These are phyloP conservation scores for Sphaeramia orbicularis DNA, from an alignment of 2,797 vertebrate species.

Conservation along the genomic window DNA sequence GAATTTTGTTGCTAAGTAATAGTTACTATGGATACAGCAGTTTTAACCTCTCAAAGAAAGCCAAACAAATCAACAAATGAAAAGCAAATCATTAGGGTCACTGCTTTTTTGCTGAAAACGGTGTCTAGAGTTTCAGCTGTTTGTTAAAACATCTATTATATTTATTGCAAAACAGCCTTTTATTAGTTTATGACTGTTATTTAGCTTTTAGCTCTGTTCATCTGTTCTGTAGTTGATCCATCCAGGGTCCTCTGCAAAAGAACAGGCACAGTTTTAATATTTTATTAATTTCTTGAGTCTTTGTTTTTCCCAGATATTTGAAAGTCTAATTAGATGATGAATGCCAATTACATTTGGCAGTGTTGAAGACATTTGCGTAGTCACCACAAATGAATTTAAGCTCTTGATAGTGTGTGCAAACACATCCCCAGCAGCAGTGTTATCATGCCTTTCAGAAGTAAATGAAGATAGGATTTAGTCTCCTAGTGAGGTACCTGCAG, in stretches of 20 bases:
- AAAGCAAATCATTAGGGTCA: slow-evolving; percentile 52
- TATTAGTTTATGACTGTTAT: slow-evolving; percentile 9
- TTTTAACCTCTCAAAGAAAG: slow-evolving; percentile 66
- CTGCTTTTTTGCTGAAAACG: slow-evolving; percentile 40
- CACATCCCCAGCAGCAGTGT: slow-evolving; percentile 23
- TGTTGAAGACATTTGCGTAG: slow-evolving; percentile 19
- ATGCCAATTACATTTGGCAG: neutral
- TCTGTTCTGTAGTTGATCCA: slow-evolving; percentile 1
- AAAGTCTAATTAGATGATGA: slow-evolving; percentile 24
- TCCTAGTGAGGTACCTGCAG: slow-evolving; percentile 15
- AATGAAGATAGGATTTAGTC: slow-evolving; percentile 30
- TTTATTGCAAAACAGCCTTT: slow-evolving; percentile 1
- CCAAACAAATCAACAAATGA: slow-evolving; percentile 66
- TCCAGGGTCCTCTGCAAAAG: slow-evolving; percentile 12
- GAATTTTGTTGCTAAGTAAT: slow-evolving; percentile 85
- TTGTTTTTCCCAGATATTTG: slow-evolving; percentile 16
- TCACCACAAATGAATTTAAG: slow-evolving; percentile 18
- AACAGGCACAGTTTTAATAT: slow-evolving; percentile 21
- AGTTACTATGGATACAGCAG: slow-evolving; percentile 85
- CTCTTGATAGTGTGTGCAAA: slow-evolving; percentile 12
- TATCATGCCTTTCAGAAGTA: slow-evolving; percentile 29
- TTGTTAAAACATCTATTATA: slow-evolving; percentile 33
- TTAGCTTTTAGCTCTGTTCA: slow-evolving; percentile 16
- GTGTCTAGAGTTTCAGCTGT: slow-evolving; percentile 9
- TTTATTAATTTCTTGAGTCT: slow-evolving; percentile 4